Conservation (phyloP, 2,888 invertebrate species). For the Aleiodes leptofemur region DNA sequence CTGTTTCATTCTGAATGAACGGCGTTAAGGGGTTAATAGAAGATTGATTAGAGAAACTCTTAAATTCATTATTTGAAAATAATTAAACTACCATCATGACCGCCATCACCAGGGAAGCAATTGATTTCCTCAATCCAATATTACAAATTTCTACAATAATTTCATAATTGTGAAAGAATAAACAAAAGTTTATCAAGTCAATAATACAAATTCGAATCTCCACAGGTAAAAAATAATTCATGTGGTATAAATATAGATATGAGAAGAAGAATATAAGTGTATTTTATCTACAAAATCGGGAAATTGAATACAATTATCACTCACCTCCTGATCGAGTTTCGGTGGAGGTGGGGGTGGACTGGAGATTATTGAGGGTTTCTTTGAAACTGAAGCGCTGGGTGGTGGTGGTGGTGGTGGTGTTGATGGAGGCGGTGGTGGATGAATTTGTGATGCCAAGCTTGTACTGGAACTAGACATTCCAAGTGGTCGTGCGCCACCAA, state of each 20-base stretch:
- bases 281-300: constrained; percentile 31
- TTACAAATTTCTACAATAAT: not conserved
- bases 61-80: constrained; percentile 9
- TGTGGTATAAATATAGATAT: no score
- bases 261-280: no score
- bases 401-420: constrained; percentile 76
- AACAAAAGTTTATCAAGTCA: constrained; percentile 52
- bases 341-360: constrained; percentile 80
- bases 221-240: not conserved
- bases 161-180: constrained; percentile 43
- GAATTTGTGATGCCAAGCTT: constrained; percentile 69
- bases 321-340: constrained; percentile 80
- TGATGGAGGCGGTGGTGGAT: constrained; percentile 77
- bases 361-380: constrained; percentile 76
- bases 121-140: constrained; percentile 2
- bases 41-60: not conserved
- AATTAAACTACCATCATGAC: constrained; percentile 38
- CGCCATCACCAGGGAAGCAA: constrained; percentile 46
- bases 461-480: constrained; percentile 79
- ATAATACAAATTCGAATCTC: constrained; percentile 27
- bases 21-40: constrained; percentile 18
- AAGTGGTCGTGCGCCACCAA: constrained; percentile 87
- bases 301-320: constrained; percentile 50
- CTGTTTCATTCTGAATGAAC: not conserved
- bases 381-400: constrained; percentile 75